Base-by-base conservation (phyloP, 2,888 invertebrate genomes). In the Megalurothrips usitatus region DNA sequence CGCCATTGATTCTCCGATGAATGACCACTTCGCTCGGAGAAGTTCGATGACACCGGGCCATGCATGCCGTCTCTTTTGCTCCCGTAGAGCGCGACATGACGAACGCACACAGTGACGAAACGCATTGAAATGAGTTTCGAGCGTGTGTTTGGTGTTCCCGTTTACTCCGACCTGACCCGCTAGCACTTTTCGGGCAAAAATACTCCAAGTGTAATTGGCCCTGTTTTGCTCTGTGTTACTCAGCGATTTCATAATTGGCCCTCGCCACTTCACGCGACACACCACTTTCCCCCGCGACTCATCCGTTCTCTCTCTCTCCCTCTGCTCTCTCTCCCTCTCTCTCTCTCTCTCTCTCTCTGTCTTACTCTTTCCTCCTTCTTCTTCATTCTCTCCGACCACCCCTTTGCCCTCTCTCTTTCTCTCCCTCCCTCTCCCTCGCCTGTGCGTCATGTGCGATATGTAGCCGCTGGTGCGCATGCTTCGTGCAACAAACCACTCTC, bases 191-290 rank as follows among this genome's bases (percentile, higher is more conserved):
- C 34, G 34, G 2, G 34, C 34, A 43, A 43, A 43, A 43, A 43
- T 43, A 43, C 34, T 43, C 78, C 14, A 80, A 28, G 58, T 28
- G 28, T 58, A 80, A 80, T 63, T 80, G 80, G 80, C 49, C 34
- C 80, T 80, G 52, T 58, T 80, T 80, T 58, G 26, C 68, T 75
- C 68, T 26, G 12, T 75, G 68, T 75, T 75, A 75, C 68, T 75
- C 68, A 75, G 68, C 68, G 85, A 85, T 84, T 86, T 86, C 85
- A 84, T 85, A 86, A 86, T 85, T 85, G 84, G 84, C 81, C 23
- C 34, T 2, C 80, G 78, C 49, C 79, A 79, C 68, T 49, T 82
- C 80, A 81, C 81, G 52, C 34, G 34, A 43, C 34, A 80, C 81
- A 79, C 79, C 79, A 79, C 81, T 82, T 82, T 82, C 80, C 68